A percentile compares a stretch with the other conserved stretches of the same genome.
These are phyloP conservation scores for Cyprinodon variegatus DNA, from an alignment of 2,113 vertebrate species.

Conservation along the genomic window DNA sequence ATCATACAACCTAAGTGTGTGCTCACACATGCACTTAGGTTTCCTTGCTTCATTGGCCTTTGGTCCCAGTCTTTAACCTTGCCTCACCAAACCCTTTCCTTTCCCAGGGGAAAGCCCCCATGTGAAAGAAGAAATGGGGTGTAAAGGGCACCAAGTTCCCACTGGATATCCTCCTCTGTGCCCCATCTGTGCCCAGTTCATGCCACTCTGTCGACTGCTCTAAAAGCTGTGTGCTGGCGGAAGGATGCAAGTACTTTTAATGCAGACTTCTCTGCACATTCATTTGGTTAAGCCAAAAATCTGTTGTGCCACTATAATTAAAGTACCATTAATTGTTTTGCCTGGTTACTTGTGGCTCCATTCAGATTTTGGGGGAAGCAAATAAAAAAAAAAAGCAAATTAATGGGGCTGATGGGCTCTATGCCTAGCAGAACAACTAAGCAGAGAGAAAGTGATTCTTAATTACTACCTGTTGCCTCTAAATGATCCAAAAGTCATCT, in stretches of 20 bases:
- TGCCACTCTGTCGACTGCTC: constrained; percentile 44
- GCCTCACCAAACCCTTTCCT: constrained; percentile 35
- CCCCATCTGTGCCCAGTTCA: constrained; percentile 69
- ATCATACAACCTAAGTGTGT: constrained; percentile 4
- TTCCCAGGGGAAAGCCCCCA: constrained; percentile 64
- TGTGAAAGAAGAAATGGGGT: constrained; percentile 74
- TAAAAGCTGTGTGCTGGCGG: constrained; percentile 17
- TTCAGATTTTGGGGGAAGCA: constrained; percentile 50
- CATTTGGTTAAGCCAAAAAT: constrained; percentile 56
- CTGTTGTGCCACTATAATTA: constrained; percentile 67
- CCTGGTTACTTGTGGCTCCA: constrained; percentile 51
- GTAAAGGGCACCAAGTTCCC: constrained; percentile 78
- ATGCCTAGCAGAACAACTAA: constrained; percentile 72
- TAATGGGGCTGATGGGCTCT: constrained; percentile 64
- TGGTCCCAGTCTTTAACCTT: constrained; percentile 39
- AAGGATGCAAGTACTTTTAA: constrained; percentile 18
- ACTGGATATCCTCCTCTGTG: constrained; percentile 63
- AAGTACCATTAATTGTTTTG: constrained; percentile 72
- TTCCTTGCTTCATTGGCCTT: constrained; percentile 41
- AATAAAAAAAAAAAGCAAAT: constrained; percentile 38
- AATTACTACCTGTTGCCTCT: constrained; percentile 71
- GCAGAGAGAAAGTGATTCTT: constrained; percentile 65
- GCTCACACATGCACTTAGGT: constrained; percentile 11
- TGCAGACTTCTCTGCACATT: constrained; percentile 34
- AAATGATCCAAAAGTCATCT: constrained; percentile 69